Base-by-base conservation (phyloP, 2,888 invertebrate genomes). In the Ophioninae sp. region DNA sequence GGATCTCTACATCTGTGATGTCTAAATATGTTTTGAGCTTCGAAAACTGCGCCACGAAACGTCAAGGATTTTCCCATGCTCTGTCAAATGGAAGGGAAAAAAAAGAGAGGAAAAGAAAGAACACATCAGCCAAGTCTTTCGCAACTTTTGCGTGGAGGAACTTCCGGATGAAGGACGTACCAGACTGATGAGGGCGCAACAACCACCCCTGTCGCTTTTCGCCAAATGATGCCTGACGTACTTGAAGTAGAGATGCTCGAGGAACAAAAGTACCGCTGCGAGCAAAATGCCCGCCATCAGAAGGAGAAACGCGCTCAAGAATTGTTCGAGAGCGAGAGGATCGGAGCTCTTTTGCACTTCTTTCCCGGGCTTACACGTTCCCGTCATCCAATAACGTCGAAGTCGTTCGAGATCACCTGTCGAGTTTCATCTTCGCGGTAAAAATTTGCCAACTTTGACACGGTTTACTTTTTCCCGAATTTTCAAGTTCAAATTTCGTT, bases 321-420 rank as follows among this genome's bases (percentile, higher is more conserved):
- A 99, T 94, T 99, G 99, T 93, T 98, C 98, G 87, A 98, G 94
- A 10, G 98, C 98, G 87, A 98, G 93, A 2, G 98, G 97, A 93
- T 98, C 98, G 81, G 97, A 97, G 84, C 97, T 97, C 93, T 97
- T 97, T 91, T 98, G 97, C 92, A 98, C 96, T 93, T 98, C 96
- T 92, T 97, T 97, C 86, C 98, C 97, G 2, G 97, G 97, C 89
- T 97, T 96, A 93, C 99, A 99, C 2, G 98, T 97, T 56, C 99
- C 99, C 0, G 99, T 98, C 96, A 99, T 97, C 99, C 99, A 99
- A 93, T 97, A 98, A 91, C 98, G 96, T 89, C 99, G 95, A 87
- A 99, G 94, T 85, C 99, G 95, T 93, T 99, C 99, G 89, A 99
- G 94, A 92, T 99, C 98, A 65, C 99, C 96, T 96, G 86, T 51